These are phyloP conservation scores for Nomada fucata DNA, from an alignment of 2,888 invertebrate species.

Conservation along the genomic window DNA sequence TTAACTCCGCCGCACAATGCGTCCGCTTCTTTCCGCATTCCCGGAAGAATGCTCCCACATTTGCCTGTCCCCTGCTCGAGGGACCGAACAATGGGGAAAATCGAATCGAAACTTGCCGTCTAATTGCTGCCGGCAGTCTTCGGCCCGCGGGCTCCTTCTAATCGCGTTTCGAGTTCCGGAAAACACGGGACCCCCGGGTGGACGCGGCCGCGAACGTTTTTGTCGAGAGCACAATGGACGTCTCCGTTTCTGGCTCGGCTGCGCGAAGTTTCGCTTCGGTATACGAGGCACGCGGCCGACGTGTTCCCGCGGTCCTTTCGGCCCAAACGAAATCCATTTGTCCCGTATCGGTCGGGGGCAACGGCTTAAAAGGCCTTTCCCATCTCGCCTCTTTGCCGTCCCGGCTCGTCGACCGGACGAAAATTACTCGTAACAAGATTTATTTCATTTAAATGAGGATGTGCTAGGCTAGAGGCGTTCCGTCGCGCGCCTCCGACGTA, in stretches of 20 bases:
- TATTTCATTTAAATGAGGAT: slow-evolving; percentile 83
- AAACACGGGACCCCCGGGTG: slow-evolving; percentile 36
- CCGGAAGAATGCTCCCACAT: slow-evolving; percentile 7
- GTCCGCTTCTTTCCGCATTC: slow-evolving; percentile 1
- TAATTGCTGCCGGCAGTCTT: slow-evolving; percentile 46
- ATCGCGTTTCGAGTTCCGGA: slow-evolving; percentile 53
- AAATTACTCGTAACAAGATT: slow-evolving; percentile 82
- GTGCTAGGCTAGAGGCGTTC: slow-evolving; percentile 72
- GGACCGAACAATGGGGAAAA: slow-evolving; percentile 38
- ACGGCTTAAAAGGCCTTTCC: slow-evolving; percentile 71
- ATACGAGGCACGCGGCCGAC: slow-evolving; percentile 34
- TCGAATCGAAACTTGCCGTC: slow-evolving; percentile 55
- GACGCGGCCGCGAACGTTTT: neutral
- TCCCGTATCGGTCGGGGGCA: slow-evolving; percentile 71
- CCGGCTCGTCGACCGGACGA: slow-evolving; percentile 68
- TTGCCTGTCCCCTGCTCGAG: slow-evolving; percentile 9
- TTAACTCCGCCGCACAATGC: neutral
- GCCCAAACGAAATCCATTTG: slow-evolving; percentile 78
- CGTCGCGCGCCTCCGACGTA: slow-evolving; percentile 27
- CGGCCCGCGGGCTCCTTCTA: slow-evolving; percentile 16
- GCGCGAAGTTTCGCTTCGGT: slow-evolving; percentile 43
- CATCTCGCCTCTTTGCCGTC: slow-evolving; percentile 64
- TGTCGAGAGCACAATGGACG: slow-evolving; percentile 29
- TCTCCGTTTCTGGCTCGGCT: slow-evolving; percentile 31
- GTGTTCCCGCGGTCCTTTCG: slow-evolving; percentile 49